phyloP scores from a whole-genome alignment of 2,113 vertebrate species.

The Trematomus loennbergii region DNA sequence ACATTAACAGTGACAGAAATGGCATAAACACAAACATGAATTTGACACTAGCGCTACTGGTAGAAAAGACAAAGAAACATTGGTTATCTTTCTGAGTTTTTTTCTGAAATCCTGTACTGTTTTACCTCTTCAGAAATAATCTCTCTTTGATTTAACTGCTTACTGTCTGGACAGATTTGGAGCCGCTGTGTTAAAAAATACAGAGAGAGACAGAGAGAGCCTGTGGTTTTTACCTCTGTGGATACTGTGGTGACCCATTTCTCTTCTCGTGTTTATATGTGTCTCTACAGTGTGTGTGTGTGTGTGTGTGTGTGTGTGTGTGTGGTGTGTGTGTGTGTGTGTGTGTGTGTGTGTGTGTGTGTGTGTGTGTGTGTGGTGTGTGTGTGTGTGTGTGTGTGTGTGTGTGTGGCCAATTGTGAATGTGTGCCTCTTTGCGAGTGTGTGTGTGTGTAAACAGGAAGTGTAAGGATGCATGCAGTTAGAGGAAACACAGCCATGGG shows the following conservation, averaged over 20 bases:
- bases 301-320: no score
- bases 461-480: slow-evolving; percentile 65
- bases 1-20: not conserved
- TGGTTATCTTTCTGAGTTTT: not conserved
- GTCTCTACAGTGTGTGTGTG: not conserved
- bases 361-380: no score
- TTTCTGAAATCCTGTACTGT: not conserved
- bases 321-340: no score
- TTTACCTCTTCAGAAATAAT: not conserved
- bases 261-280: not conserved
- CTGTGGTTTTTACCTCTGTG: slow-evolving; percentile 11
- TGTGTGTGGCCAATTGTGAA: no score
- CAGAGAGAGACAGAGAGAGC: not conserved
- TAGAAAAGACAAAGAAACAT: not conserved
- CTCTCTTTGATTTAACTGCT: not conserved
- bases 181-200: no score
- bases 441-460: slow-evolving; percentile 75
- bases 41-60: not conserved
- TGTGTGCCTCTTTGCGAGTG: slow-evolving; percentile 17
- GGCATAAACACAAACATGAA: not conserved
- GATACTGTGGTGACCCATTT: slow-evolving; percentile 5
- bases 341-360: no score
- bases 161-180: not conserved
- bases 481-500: slow-evolving; percentile 66
- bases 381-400: no score